Percentiles rank a stretch among this genome's conserved stretches.
Conservation (phyloP, 2,888 invertebrate species). For the Girardia tigrina region DNA sequence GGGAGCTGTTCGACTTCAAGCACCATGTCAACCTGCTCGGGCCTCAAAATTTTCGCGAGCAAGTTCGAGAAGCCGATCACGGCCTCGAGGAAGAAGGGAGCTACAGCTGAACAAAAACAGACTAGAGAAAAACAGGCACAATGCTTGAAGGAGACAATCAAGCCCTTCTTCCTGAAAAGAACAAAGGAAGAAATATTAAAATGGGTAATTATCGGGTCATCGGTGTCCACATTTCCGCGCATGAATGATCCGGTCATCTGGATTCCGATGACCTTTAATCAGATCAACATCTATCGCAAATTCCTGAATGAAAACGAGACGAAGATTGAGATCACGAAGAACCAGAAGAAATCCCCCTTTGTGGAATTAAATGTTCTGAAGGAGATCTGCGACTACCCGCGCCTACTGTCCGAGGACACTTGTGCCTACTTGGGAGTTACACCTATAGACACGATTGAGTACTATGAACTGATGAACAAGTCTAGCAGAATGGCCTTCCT, state of each 20-base stretch:
- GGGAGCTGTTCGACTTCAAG: slow-evolving; percentile 51
- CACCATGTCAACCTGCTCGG: slow-evolving; percentile 51
- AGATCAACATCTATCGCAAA: slow-evolving; percentile 47
- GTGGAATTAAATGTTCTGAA: too few relatives aligned
- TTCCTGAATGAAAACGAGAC: slow-evolving; percentile 47
- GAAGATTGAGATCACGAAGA: too few relatives aligned
- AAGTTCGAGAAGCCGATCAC: slow-evolving; percentile 50
- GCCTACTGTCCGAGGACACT: too few relatives aligned
- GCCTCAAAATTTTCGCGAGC: slow-evolving; percentile 48
- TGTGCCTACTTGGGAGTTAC: too few relatives aligned
- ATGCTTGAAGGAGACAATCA: slow-evolving; percentile 46
- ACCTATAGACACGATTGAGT: too few relatives aligned
- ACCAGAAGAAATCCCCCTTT: too few relatives aligned
- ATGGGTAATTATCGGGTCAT: neutral
- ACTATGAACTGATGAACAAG: too few relatives aligned
- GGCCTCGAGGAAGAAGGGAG: slow-evolving; percentile 41
- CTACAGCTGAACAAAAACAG: slow-evolving; percentile 44
- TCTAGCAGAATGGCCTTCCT: too few relatives aligned
- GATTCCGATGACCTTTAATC: slow-evolving; percentile 45
- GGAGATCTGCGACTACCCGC: too few relatives aligned
- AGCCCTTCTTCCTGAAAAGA: too few relatives aligned
- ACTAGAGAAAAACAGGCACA: slow-evolving; percentile 49
- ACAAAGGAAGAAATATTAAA: slow-evolving; percentile 42
- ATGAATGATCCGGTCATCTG: slow-evolving; percentile 44
- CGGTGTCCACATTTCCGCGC: neutral